phyloP scores from a whole-genome alignment of 2,888 invertebrate genomes.

The Lutraria lutraria region DNA sequence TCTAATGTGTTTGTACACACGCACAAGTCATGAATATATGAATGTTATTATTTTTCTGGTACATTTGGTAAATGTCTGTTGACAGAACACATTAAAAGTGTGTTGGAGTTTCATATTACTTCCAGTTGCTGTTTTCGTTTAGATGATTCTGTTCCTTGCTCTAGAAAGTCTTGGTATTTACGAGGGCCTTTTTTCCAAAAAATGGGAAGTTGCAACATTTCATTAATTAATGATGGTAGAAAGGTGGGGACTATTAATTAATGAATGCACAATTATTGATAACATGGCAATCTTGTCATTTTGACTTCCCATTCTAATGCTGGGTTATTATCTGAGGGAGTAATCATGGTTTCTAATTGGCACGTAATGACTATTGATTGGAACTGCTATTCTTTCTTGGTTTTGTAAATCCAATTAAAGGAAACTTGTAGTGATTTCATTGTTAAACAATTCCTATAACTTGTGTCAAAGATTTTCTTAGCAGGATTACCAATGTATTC shows the following conservation, averaged over 20 bases:
- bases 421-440: conserved; percentile 14
- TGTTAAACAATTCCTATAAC: background rate
- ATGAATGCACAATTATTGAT: background rate
- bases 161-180: no score
- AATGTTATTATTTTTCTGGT: no score
- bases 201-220: background rate
- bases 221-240: background rate
- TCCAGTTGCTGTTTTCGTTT: no score
- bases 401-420: conserved; percentile 21
- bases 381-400: conserved; percentile 10
- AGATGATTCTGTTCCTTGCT: no score
- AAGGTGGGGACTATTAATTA: background rate
- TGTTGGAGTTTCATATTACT: no score
- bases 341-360: conserved; percentile 47
- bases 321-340: background rate
- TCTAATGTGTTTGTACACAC: no score
- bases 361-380: conserved; percentile 36
- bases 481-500: background rate
- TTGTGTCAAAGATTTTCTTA: background rate
- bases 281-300: background rate
- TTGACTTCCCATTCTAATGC: background rate
- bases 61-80: no score
- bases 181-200: no score
- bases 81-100: no score
- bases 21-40: no score